Percentiles rank a stretch among this genome's conserved stretches.
Conservation (phyloP, 2,797 vertebrate genomes). For the Discoglossus pictus region DNA sequence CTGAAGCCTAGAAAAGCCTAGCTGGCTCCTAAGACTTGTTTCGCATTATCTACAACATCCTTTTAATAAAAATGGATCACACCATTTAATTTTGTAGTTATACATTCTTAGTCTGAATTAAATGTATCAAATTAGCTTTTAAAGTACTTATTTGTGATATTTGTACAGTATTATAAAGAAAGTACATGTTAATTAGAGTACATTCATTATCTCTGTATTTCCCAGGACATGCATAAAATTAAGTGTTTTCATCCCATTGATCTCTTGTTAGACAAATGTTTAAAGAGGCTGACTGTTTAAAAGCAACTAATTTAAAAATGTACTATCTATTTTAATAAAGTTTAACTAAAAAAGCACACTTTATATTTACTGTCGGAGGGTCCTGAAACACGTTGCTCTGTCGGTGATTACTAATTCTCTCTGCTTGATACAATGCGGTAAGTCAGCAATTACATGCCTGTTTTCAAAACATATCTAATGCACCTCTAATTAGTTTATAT, state of each 20-base stretch:
- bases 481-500: slow-evolving; percentile 34
- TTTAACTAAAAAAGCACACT: slow-evolving; percentile 9
- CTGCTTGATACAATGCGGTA: slow-evolving; percentile 9
- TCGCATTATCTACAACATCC: no score
- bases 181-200: slow-evolving; percentile 16
- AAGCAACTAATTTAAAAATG: slow-evolving; percentile 3
- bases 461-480: slow-evolving; percentile 31
- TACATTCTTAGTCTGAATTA: slow-evolving; percentile 4
- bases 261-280: slow-evolving; percentile 13
- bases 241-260: slow-evolving; percentile 1
- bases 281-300: slow-evolving; percentile 8
- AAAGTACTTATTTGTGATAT: slow-evolving; percentile 8
- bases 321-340: slow-evolving; percentile 11
- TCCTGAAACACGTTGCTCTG: slow-evolving; percentile 14
- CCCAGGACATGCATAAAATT: slow-evolving; percentile 12
- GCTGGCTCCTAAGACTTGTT: no score
- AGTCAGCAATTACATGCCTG: slow-evolving; percentile 14
- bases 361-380: slow-evolving; percentile 12
- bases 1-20: no score
- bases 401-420: slow-evolving; percentile 12
- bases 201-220: slow-evolving; percentile 9
- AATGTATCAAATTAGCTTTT: neutral
- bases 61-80: no score
- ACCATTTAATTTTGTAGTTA: no score
- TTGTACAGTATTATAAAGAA: neutral